Percentiles rank a stretch among this genome's conserved stretches.
phyloP scores from a whole-genome alignment of 2,888 invertebrate species.

The Aporophyla lueneburgensis region DNA sequence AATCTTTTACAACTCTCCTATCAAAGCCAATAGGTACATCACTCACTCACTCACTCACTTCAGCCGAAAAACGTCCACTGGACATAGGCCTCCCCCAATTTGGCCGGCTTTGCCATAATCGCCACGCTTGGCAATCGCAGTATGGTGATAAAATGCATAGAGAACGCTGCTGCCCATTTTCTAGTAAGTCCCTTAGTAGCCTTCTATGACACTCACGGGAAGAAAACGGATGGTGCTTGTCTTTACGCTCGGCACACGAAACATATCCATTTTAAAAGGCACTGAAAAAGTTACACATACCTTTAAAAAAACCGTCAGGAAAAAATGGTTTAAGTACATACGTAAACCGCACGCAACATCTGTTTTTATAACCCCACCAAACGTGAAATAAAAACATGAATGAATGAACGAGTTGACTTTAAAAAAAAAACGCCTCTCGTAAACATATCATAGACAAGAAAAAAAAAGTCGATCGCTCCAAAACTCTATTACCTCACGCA shows the following conservation, averaged over 20 bases:
- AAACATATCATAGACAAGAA: constrained; percentile 63
- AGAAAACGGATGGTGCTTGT: too few species aligned
- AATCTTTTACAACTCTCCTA: background rate
- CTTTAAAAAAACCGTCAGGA: background rate
- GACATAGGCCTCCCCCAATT: too few species aligned
- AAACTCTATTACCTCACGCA: constrained; percentile 83
- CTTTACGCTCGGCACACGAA: too few species aligned
- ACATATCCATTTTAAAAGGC: too few species aligned
- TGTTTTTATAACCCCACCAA: constrained; percentile 56
- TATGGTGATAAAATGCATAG: too few species aligned
- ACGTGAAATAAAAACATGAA: constrained; percentile 59
- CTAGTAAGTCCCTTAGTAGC: too few species aligned
- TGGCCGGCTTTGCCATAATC: too few species aligned
- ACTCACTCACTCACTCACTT: too few species aligned
- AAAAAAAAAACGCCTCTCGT: constrained; percentile 64
- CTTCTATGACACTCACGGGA: too few species aligned
- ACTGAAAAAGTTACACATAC: background rate
- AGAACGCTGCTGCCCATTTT: too few species aligned
- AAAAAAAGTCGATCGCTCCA: constrained; percentile 65
- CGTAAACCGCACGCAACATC: constrained; percentile 46
- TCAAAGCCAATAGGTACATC: background rate
- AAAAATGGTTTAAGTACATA: constrained; percentile 23
- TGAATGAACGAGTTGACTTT: constrained; percentile 63
- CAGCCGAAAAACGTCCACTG: too few species aligned
- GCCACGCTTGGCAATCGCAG: too few species aligned